Conservation (phyloP, 1,140 invertebrate genomes). For the Mizuhopecten yessoensis region DNA sequence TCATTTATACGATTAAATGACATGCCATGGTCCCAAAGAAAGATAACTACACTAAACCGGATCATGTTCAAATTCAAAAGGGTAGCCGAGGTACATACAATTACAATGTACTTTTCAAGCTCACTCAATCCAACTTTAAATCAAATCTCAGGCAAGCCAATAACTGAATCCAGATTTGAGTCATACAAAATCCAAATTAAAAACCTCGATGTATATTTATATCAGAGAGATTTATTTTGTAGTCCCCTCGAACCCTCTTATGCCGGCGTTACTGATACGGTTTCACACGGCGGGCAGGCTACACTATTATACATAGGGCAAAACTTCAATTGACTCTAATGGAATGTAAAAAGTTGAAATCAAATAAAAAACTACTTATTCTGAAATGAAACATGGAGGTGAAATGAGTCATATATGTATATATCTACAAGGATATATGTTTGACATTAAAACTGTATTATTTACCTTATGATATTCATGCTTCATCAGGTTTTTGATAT, state of each 20-base stretch:
- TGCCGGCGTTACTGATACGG: too few species aligned
- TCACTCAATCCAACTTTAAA: not conserved
- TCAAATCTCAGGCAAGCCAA: slow-evolving; percentile 2
- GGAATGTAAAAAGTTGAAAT: not conserved
- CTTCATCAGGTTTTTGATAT: not conserved
- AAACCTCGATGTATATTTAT: not conserved
- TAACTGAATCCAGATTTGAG: not conserved
- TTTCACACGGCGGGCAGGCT: not conserved
- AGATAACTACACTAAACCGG: not conserved
- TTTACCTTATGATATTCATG: not conserved
- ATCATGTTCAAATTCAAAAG: slow-evolving; percentile 25
- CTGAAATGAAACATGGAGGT: not conserved
- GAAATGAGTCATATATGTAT: not conserved
- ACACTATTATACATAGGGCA: not conserved
- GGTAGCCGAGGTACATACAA: not conserved
- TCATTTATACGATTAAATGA: not conserved
- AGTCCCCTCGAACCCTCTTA: too few species aligned
- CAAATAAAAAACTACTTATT: not conserved
- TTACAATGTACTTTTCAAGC: not conserved
- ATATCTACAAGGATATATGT: not conserved
- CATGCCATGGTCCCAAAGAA: not conserved
- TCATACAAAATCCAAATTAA: not conserved
- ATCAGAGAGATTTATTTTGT: not conserved
- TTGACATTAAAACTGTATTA: not conserved
- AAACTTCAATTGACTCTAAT: not conserved